Conservation (phyloP, 2,888 invertebrate species). For the Nomada flava region DNA sequence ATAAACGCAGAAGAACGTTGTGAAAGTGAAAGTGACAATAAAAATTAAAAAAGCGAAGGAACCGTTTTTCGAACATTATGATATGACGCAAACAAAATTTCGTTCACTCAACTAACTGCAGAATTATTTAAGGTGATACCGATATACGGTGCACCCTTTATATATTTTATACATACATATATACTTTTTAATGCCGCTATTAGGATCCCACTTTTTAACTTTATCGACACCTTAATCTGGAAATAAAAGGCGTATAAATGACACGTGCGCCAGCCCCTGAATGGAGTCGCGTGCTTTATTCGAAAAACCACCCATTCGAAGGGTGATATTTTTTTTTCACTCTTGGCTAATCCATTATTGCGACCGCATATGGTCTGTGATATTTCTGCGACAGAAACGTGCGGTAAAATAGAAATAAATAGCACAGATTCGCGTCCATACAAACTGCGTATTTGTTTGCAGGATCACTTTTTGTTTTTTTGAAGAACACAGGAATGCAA, state of each 20-base stretch:
- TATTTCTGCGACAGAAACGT: background rate
- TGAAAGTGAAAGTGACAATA: background rate
- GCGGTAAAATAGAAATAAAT: slow-evolving; percentile 28
- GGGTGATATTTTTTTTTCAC: slow-evolving; percentile 53
- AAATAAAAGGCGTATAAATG: slow-evolving; percentile 65
- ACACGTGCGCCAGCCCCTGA: slow-evolving; percentile 59
- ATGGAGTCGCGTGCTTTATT: slow-evolving; percentile 64
- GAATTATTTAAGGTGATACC: no score
- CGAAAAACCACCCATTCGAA: slow-evolving; percentile 44
- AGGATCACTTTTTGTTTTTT: no score
- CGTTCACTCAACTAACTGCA: no score
- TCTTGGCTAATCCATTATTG: slow-evolving; percentile 53
- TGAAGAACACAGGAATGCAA: background rate
- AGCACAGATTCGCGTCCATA: background rate
- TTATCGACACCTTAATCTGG: slow-evolving; percentile 62
- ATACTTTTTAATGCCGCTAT: slow-evolving; percentile 55
- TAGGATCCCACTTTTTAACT: slow-evolving; percentile 50
- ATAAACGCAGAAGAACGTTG: no score
- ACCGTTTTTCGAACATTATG: background rate
- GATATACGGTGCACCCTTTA: no score
- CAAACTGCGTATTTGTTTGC: background rate
- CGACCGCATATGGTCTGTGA: slow-evolving; percentile 50
- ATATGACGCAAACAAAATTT: no score
- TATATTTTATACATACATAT: background rate
- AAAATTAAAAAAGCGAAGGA: background rate